Conservation (phyloP, 2,888 invertebrate species). For the Sturmia bella region DNA sequence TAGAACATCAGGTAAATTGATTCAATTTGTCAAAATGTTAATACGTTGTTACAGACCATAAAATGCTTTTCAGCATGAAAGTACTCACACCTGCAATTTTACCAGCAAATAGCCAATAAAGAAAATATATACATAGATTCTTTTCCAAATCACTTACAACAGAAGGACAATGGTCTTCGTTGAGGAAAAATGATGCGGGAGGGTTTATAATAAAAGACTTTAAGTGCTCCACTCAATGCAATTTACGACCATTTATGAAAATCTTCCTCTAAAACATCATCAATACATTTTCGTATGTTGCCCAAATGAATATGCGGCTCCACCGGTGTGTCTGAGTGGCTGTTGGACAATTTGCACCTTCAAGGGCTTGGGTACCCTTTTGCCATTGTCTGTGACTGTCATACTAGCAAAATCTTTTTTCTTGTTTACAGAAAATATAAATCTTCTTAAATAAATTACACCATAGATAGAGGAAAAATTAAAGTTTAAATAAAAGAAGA, state of each 20-base stretch:
- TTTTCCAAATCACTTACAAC: neutral
- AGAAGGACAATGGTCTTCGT: neutral
- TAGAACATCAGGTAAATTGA: conserved; percentile 62
- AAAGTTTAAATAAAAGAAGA: conserved; percentile 6
- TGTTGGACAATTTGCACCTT: conserved; percentile 14
- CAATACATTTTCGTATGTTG: neutral
- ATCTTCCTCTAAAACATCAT: conserved; percentile 1
- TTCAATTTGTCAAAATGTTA: conserved; percentile 68
- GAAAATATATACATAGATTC: conserved; percentile 39
- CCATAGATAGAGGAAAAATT: conserved; percentile 39
- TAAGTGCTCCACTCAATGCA: conserved; percentile 50
- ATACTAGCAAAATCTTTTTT: conserved; percentile 48
- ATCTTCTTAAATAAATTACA: conserved; percentile 42
- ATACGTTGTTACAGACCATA: conserved; percentile 57
- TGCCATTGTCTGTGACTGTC: neutral
- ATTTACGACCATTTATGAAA: conserved; percentile 46
- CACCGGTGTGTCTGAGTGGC: neutral
- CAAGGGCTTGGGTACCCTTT: neutral
- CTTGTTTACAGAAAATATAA: neutral
- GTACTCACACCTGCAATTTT: conserved; percentile 12
- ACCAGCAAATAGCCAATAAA: conserved; percentile 42
- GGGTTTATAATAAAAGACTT: conserved; percentile 3
- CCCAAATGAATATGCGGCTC: conserved; percentile 6
- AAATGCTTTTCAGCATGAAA: conserved; percentile 56
- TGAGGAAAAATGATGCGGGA: neutral